A percentile compares a stretch with the other conserved stretches of the same genome.
These are phyloP conservation scores for Mesocricetus auratus DNA, from an alignment of 2,113 vertebrate species.

Conservation along the genomic window DNA sequence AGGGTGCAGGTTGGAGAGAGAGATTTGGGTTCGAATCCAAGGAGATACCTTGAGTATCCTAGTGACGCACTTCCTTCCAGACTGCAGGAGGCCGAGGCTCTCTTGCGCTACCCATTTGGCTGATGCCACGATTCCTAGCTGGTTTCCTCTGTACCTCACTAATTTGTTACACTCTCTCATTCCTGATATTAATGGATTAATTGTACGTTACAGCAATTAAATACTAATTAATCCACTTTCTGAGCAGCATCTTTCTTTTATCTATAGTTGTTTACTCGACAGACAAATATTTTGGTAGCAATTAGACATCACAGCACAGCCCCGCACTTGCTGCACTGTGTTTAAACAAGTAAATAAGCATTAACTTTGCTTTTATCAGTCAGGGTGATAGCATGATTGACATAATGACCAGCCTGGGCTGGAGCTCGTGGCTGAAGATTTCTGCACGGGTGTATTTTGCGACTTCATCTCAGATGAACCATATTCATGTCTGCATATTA, in stretches of 20 bases:
- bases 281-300: slow-evolving; percentile 80
- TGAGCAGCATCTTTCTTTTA: slow-evolving; percentile 67
- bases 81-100: accelerated
- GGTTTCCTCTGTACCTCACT: not conserved
- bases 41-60: accelerated
- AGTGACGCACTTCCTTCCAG: accelerated
- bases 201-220: slow-evolving; percentile 84
- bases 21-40: not conserved
- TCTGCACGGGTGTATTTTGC: accelerated
- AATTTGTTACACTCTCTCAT: slow-evolving; percentile 71
- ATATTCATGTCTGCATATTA: accelerated
- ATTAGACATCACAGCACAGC: slow-evolving; percentile 65
- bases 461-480: not conserved
- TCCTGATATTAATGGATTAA: slow-evolving; percentile 72
- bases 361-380: slow-evolving; percentile 69
- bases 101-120: not conserved
- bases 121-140: not conserved
- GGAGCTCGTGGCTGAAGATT: not conserved
- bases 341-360: slow-evolving; percentile 75
- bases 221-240: slow-evolving; percentile 86
- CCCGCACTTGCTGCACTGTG: slow-evolving; percentile 55
- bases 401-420: not conserved
- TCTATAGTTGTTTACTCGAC: slow-evolving; percentile 74
- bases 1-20: not conserved
- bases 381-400: not conserved